Conservation (phyloP, 2,888 invertebrate genomes). For the Periphyllus acericola region DNA sequence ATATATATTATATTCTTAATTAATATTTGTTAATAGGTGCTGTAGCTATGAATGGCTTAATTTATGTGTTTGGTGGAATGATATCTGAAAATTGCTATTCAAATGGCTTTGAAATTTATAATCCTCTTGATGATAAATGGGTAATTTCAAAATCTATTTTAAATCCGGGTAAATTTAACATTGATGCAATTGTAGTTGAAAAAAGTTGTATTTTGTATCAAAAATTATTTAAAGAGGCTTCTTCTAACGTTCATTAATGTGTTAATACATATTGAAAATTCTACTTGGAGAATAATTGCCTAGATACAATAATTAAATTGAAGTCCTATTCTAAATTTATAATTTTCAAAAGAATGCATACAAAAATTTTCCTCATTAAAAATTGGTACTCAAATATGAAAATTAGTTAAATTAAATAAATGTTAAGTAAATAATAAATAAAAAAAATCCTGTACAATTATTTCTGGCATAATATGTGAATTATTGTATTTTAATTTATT, state of each 20-base stretch:
- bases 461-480: no score
- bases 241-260: slow-evolving; percentile 23
- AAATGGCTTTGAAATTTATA: slow-evolving; percentile 45
- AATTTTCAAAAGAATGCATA: no score
- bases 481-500: no score
- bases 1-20: neutral
- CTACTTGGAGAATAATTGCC: neutral
- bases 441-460: no score
- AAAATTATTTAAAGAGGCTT: slow-evolving; percentile 33
- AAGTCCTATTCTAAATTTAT: no score
- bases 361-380: no score
- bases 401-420: no score
- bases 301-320: neutral
- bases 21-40: slow-evolving; percentile 23
- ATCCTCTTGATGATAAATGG: slow-evolving; percentile 30
- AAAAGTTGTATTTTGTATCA: slow-evolving; percentile 14
- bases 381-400: no score
- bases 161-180: neutral
- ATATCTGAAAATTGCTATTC: neutral
- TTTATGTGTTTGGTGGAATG: slow-evolving; percentile 40
- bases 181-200: slow-evolving; percentile 46
- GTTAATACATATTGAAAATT: neutral
- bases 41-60: slow-evolving; percentile 43
- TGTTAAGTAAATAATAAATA: no score
- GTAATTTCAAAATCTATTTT: slow-evolving; percentile 4